Base-by-base conservation (phyloP, 2,888 invertebrate species). In the Anticlea derivata region DNA sequence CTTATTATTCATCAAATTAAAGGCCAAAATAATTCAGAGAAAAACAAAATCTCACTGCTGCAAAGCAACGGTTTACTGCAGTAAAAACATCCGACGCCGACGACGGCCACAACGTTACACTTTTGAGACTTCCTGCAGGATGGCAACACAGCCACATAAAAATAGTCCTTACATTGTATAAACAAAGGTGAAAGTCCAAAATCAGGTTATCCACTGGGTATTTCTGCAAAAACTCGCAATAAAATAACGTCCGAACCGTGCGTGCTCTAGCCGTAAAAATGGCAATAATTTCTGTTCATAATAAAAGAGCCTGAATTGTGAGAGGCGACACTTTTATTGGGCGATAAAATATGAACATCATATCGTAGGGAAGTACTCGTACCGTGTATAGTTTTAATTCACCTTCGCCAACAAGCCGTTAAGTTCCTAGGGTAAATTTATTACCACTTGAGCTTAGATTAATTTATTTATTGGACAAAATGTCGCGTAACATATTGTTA, bases 291-390 rank as follows among this genome's bases (percentile, higher is more conserved):
- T 47, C 57, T 61, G 65, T 67, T 65, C 58, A 68, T 69, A 72
- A 79, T 77, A 80, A 79, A 76, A 74, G 66, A 37, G 68, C 65
- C 66, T 64, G 75, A 82, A 83, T 78, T 83, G 75, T 77, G 77
- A 74, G 71, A 73, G 70, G 72, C 55, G 78, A 82, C 76, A 74
- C 65, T 83, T 83, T 85, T 82, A 83, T 81, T 63, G 68, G 56
- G 65, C 71, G 61, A 78, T 85, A 78, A 84, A 84, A 78, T 80
- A 81, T 75, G 64, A 60, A 61, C 63, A 65, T 65, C 58, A 64
- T 52, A 51, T 56, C 45, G 56, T 60, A 64, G 63, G 51, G 62
- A 50, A 53, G 47, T 37, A 35, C 12, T n/a, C n/a, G n/a, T n/a
- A n/a, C n/a, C n/a, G n/a, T 31, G 41, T 55, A 40, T 50, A 55